These are phyloP conservation scores for Troilus luridus DNA, from an alignment of 2,888 invertebrate genomes.

Conservation along the genomic window DNA sequence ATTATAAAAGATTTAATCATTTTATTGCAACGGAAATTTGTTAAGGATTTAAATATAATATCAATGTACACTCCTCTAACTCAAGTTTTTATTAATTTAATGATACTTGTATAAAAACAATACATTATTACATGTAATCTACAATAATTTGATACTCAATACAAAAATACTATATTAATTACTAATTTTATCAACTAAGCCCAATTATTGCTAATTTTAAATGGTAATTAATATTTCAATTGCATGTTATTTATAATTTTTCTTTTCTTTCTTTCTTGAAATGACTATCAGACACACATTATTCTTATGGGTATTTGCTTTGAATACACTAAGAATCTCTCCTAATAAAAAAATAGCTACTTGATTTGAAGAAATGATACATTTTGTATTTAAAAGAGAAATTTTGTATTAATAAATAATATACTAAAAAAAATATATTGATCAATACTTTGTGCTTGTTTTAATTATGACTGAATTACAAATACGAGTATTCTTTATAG, in stretches of 20 bases:
- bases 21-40: not conserved
- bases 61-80: not conserved
- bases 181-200: not conserved
- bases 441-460: no score
- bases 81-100: not conserved
- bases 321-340: not conserved
- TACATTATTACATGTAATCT: not conserved
- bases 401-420: not conserved
- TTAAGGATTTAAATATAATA: not conserved
- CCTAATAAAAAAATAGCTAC: not conserved
- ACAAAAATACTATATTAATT: slow-evolving; percentile 14
- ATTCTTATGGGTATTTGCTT: not conserved
- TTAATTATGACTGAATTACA: no score
- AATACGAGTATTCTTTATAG: no score
- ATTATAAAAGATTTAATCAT: no score
- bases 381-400: not conserved
- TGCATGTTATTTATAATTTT: not conserved
- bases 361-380: not conserved
- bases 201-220: not conserved
- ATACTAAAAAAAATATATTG: no score
- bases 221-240: not conserved
- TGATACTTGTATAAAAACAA: not conserved
- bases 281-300: not conserved
- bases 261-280: not conserved
- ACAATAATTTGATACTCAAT: not conserved